A percentile compares a stretch with the other conserved stretches of the same genome.
Conservation (phyloP, 2,888 invertebrate species). For the Alsophila aescularia region DNA sequence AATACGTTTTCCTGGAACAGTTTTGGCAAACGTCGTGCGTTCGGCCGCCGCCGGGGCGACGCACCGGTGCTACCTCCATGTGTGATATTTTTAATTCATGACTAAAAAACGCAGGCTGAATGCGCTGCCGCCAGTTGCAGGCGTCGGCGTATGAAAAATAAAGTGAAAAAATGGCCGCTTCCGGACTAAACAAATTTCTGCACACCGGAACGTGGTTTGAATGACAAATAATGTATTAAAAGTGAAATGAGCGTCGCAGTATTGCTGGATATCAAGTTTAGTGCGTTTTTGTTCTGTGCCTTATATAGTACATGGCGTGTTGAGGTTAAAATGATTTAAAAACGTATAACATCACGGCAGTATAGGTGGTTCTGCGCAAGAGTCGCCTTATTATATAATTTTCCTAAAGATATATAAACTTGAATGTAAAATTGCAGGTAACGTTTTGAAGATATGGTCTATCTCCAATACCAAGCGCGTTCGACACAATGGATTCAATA, state of each 20-base stretch:
- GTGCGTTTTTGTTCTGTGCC: too few relatives aligned
- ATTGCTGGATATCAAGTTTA: too few relatives aligned
- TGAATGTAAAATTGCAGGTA: too few relatives aligned
- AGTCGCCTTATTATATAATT: too few relatives aligned
- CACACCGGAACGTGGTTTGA: constrained; percentile 53
- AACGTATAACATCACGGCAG: too few relatives aligned
- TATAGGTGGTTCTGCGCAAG: too few relatives aligned
- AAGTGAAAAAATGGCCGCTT: constrained; percentile 57
- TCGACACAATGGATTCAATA: too few relatives aligned
- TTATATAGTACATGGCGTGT: too few relatives aligned
- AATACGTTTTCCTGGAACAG: constrained; percentile 46
- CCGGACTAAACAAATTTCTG: constrained; percentile 68
- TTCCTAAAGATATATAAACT: too few relatives aligned
- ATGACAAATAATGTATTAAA: constrained; percentile 37
- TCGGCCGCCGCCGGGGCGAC: constrained; percentile 27
- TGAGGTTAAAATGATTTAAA: too few relatives aligned
- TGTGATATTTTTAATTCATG: constrained; percentile 77
- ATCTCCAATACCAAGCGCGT: too few relatives aligned
- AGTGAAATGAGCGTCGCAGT: constrained; percentile 1
- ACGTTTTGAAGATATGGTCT: too few relatives aligned
- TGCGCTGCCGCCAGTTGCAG: constrained; percentile 46
- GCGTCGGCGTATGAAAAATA: constrained; percentile 39
- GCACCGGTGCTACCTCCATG: constrained; percentile 37
- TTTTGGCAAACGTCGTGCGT: constrained; percentile 50
- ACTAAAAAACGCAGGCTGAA: constrained; percentile 57